Evolutionary conservation across 2,888 invertebrate genomes (phyloP).

Genomic region (Eupeodes luniger): DNA sequence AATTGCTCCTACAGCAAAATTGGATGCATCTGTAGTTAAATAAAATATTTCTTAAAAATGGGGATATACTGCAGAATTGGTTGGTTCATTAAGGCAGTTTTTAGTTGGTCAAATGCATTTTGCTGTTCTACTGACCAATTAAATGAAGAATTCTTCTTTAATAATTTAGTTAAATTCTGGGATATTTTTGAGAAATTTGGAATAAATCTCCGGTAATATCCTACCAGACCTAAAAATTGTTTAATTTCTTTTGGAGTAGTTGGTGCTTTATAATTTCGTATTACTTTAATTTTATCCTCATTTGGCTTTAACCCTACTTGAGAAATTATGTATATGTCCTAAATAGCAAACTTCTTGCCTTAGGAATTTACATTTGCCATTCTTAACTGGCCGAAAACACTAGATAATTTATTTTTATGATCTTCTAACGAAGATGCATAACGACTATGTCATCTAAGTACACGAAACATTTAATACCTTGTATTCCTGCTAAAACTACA

Average conservation of each 20-base stretch:
- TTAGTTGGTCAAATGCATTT: conserved; percentile 2
- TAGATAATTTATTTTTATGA: conserved; percentile 21
- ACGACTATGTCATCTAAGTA: too few species aligned
- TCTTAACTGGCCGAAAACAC: conserved; percentile 20
- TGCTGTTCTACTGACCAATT: neutral
- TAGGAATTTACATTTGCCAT: conserved; percentile 30
- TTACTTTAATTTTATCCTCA: conserved; percentile 23
- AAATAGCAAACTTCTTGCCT: conserved; percentile 42
- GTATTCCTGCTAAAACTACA: conserved; percentile 12
- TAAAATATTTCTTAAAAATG: neutral
- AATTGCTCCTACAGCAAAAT: neutral
- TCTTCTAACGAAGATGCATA: conserved; percentile 1
- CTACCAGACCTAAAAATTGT: too few species aligned
- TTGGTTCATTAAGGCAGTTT: neutral
- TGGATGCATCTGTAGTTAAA: neutral
- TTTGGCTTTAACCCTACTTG: conserved; percentile 29
- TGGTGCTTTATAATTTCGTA: conserved; percentile 9
- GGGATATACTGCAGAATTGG: too few species aligned
- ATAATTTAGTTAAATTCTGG: neutral
- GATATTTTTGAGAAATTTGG: conserved; percentile 1
- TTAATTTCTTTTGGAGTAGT: conserved; percentile 1
- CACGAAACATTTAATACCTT: too few species aligned
- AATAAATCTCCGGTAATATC: conserved; percentile 5
- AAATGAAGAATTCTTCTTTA: neutral
- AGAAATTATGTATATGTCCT: conserved; percentile 32